phyloP scores from a whole-genome alignment of 2,113 vertebrate species.

The Rhea pennata region DNA sequence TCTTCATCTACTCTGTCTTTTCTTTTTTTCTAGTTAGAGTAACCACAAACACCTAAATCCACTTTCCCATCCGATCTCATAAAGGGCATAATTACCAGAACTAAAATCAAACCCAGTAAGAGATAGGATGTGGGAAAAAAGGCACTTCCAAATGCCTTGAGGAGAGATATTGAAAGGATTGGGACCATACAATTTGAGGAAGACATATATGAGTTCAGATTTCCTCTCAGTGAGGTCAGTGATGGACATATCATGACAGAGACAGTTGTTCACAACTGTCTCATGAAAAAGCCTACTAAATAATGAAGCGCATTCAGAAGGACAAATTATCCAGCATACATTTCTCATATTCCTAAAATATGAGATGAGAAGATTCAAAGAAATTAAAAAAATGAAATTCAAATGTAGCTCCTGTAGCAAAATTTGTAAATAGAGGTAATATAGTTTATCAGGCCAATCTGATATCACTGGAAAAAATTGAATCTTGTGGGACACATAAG shows the following conservation, averaged over 20 bases:
- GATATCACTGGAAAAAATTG: not conserved
- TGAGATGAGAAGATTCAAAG: not conserved
- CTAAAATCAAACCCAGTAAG: not conserved
- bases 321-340: not conserved
- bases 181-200: rapidly evolving
- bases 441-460: not conserved
- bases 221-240: not conserved
- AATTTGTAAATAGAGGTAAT: not conserved
- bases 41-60: not conserved
- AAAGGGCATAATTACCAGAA: not conserved
- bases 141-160: not conserved
- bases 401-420: not conserved
- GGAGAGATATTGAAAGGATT: not conserved
- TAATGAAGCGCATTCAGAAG: not conserved
- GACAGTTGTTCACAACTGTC: not conserved
- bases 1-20: not conserved
- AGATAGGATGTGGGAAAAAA: not conserved
- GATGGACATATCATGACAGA: not conserved
- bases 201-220: rapidly evolving
- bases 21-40: not conserved
- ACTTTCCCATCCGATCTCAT: not conserved
- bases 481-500: not conserved
- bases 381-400: not conserved
- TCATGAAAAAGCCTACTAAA: not conserved
- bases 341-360: not conserved